A percentile compares a stretch with the other conserved stretches of the same genome.
Evolutionary conservation across 2,888 invertebrate species (phyloP).

Genomic region (Chirona hameri): DNA sequence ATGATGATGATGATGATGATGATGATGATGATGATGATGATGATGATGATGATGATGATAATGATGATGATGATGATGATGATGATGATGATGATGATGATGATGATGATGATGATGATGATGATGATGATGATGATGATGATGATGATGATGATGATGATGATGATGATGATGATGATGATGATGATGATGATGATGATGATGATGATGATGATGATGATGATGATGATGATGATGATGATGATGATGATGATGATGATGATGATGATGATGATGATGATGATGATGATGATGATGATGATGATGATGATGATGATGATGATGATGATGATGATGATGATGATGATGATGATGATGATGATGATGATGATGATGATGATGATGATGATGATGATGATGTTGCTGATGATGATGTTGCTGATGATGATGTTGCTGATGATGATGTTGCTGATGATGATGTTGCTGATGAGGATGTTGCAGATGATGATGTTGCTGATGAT

Average conservation of each 20-base stretch:
- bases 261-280: conserved; percentile 22
- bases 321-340: conserved; percentile 22
- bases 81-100: conserved; percentile 22
- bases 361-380: conserved; percentile 22
- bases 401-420: no score
- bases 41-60: conserved; percentile 22
- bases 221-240: conserved; percentile 22
- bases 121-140: conserved; percentile 22
- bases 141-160: conserved; percentile 22
- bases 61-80: conserved; percentile 22
- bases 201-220: conserved; percentile 22
- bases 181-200: conserved; percentile 22
- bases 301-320: conserved; percentile 22
- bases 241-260: conserved; percentile 22
- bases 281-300: conserved; percentile 22
- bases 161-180: conserved; percentile 22
- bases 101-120: conserved; percentile 22
- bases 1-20: conserved; percentile 22
- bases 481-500: no score
- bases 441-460: no score
- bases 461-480: no score
- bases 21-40: conserved; percentile 22
- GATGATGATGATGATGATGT: no score
- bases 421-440: no score
- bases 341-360: conserved; percentile 22